phyloP scores from a whole-genome alignment of 2,113 vertebrate genomes.

The Rhipidura dahli region DNA sequence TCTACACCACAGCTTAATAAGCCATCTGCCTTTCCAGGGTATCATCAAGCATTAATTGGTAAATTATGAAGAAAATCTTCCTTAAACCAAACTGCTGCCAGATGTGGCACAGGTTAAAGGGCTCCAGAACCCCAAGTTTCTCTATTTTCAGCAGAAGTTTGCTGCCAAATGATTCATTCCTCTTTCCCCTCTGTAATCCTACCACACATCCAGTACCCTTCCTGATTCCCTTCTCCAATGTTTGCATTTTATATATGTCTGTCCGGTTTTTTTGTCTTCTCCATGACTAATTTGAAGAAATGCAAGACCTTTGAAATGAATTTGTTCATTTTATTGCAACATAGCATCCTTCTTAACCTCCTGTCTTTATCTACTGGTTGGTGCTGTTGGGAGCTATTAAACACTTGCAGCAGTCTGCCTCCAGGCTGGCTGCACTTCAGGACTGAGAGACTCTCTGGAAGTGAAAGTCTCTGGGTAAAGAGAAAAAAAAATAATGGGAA shows the following conservation, averaged over 20 bases:
- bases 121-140: not conserved
- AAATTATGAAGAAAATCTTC: not conserved
- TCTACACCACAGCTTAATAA: not conserved
- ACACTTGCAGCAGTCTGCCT: not conserved
- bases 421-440: not conserved
- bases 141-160: not conserved
- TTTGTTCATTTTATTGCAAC: not conserved
- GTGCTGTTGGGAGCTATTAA: not conserved
- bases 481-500: not conserved
- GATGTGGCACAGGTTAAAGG: not conserved
- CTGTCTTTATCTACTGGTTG: slow-evolving; percentile 3
- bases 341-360: not conserved
- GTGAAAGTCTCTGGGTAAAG: not conserved
- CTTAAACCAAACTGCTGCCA: not conserved
- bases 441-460: not conserved
- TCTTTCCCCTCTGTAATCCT: not conserved
- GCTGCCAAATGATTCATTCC: not conserved
- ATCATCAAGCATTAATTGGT: not conserved
- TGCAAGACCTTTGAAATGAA: not conserved
- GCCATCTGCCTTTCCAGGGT: not conserved
- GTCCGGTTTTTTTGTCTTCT: not conserved
- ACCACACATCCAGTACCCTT: not conserved
- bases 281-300: not conserved
- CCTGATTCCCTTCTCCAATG: not conserved
- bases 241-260: not conserved